Conservation (phyloP, 2,797 vertebrate genomes). For the Cryptoprocta ferox region DNA sequence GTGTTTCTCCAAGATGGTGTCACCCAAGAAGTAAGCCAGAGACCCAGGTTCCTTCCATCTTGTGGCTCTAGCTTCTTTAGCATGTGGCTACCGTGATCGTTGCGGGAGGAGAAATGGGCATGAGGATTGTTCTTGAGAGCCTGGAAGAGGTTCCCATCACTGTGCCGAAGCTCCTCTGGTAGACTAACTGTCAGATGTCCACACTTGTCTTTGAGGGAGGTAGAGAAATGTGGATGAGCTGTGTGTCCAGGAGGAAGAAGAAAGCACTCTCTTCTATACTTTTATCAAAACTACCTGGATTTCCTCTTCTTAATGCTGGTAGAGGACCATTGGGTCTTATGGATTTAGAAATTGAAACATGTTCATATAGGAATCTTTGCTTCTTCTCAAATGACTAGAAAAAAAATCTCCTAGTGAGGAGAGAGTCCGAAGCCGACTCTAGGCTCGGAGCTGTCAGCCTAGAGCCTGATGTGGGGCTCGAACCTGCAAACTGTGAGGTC, state of each 20-base stretch:
- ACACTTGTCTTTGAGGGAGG: neutral
- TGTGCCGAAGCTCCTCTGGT: neutral
- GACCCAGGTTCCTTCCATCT: neutral
- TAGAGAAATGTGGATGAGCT: neutral
- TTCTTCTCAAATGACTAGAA: neutral
- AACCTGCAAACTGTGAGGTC: too few species aligned
- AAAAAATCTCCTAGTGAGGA: too few species aligned
- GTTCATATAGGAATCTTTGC: neutral
- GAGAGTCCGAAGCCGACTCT: too few species aligned
- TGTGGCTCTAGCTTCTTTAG: neutral
- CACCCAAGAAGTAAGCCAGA: neutral
- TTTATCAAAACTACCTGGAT: neutral
- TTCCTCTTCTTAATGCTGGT: neutral
- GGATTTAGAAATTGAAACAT: neutral
- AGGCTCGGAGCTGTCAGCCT: too few species aligned
- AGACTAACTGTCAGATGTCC: too few species aligned
- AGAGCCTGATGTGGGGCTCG: too few species aligned
- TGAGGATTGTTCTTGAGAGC: neutral
- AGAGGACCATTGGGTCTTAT: neutral
- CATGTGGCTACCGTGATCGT: rapidly evolving
- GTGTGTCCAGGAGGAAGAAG: neutral
- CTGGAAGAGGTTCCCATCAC: neutral
- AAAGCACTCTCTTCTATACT: neutral
- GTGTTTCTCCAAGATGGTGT: neutral
- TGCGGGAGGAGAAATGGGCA: neutral